These are phyloP conservation scores for Sceloporus undulatus DNA, from an alignment of 2,113 vertebrate genomes.

Conservation along the genomic window DNA sequence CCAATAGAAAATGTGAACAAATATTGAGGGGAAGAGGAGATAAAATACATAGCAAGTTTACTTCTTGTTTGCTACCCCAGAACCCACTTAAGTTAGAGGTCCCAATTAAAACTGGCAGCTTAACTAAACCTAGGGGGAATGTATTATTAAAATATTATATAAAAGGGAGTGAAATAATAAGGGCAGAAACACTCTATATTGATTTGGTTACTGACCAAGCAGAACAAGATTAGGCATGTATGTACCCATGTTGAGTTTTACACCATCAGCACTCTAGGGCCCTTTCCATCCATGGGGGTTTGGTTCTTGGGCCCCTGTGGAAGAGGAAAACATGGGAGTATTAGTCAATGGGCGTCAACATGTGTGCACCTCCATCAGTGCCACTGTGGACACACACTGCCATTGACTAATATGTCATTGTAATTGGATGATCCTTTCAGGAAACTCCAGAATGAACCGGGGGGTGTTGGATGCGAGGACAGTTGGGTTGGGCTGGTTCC, in stretches of 20 bases:
- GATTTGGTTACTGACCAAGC: conserved; percentile 35
- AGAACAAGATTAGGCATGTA: conserved; percentile 24
- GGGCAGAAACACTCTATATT: conserved; percentile 41
- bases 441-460: too few relatives aligned
- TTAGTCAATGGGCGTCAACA: too few relatives aligned
- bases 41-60: not conserved
- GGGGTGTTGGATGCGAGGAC: too few relatives aligned
- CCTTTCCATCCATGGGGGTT: too few relatives aligned
- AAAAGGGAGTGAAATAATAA: conserved; percentile 46
- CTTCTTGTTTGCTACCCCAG: not conserved
- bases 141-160: conserved; percentile 9
- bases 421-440: too few relatives aligned
- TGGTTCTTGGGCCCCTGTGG: too few relatives aligned
- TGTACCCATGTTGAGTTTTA: not conserved
- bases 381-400: too few relatives aligned
- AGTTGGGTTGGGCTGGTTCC: too few relatives aligned
- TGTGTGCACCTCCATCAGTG: too few relatives aligned
- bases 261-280: too few relatives aligned
- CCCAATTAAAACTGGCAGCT: conserved; percentile 29
- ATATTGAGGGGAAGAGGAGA: not conserved
- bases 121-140: conserved; percentile 13
- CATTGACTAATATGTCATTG: too few relatives aligned
- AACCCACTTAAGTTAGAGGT: conserved; percentile 4
- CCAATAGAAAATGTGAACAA: not conserved
- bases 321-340: too few relatives aligned